phyloP scores from a whole-genome alignment of 1,140 invertebrate genomes.

The Temnothorax nylanderi region DNA sequence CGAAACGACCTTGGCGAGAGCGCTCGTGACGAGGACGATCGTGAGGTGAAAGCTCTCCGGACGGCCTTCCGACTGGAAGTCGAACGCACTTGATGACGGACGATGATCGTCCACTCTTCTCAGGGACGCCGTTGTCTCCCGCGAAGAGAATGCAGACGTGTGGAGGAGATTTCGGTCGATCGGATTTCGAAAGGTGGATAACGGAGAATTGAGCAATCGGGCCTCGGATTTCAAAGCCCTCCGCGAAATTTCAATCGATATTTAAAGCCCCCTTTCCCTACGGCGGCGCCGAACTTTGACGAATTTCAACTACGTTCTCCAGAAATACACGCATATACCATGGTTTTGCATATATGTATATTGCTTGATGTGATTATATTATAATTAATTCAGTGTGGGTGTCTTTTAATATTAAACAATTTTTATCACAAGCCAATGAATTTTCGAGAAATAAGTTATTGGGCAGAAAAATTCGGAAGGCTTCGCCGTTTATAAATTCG shows the following conservation, averaged over 20 bases:
- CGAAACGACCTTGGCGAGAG: slow-evolving; percentile 66
- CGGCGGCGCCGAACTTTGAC: no score
- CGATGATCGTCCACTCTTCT: slow-evolving; percentile 37
- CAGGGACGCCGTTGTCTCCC: slow-evolving; percentile 40
- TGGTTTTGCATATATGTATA: background rate
- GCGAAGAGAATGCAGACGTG: background rate
- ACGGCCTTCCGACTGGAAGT: slow-evolving; percentile 64
- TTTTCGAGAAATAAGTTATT: background rate
- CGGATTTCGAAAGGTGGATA: background rate
- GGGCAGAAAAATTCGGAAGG: background rate
- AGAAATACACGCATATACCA: no score
- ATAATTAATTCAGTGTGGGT: background rate
- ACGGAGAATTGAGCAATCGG: background rate
- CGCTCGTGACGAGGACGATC: slow-evolving; percentile 64
- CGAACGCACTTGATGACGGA: slow-evolving; percentile 43
- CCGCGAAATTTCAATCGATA: background rate
- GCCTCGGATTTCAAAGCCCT: background rate
- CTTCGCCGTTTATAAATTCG: background rate
- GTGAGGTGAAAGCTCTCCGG: slow-evolving; percentile 69
- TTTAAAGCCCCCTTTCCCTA: background rate
- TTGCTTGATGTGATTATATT: background rate
- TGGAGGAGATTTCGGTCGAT: background rate
- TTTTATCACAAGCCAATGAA: background rate
- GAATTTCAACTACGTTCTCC: background rate
- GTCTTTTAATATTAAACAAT: background rate